Conservation (phyloP, 2,113 vertebrate species). For the Semicossyphus pulcher region DNA sequence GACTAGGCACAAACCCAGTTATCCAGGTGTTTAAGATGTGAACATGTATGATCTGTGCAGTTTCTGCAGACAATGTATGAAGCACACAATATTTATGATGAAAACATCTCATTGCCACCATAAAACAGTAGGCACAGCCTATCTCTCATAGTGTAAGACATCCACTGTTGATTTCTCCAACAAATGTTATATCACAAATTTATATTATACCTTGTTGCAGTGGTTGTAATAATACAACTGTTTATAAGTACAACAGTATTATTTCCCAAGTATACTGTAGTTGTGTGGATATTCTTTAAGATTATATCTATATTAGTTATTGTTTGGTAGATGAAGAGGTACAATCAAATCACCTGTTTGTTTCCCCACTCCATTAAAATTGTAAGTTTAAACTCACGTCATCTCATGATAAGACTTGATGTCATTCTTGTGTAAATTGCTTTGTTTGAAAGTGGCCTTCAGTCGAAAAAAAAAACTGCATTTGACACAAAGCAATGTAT, state of each 20-base stretch:
- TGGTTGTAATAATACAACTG: constrained; percentile 65
- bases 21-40: constrained; percentile 64
- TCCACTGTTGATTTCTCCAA: constrained; percentile 47
- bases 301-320: constrained; percentile 51
- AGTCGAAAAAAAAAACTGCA: constrained; percentile 67
- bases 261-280: constrained; percentile 62
- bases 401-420: constrained; percentile 66
- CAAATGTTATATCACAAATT: constrained; percentile 45
- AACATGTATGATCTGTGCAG: constrained; percentile 64
- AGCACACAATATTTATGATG: constrained; percentile 72
- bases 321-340: constrained; percentile 57
- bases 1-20: constrained; percentile 60
- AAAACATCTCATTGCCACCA: constrained; percentile 53
- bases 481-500: constrained; percentile 81
- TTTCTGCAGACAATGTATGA: constrained; percentile 62
- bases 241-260: constrained; percentile 60
- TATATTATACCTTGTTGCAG: constrained; percentile 53
- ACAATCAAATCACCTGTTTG: constrained; percentile 58
- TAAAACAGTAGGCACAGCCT: constrained; percentile 38
- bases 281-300: constrained; percentile 54
- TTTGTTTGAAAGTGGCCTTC: constrained; percentile 83
- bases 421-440: constrained; percentile 70
- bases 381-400: constrained; percentile 53
- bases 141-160: constrained; percentile 48
- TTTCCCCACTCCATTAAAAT: constrained; percentile 31